Conservation (phyloP, 2,113 vertebrate genomes). For the Chaetodon auriga region DNA sequence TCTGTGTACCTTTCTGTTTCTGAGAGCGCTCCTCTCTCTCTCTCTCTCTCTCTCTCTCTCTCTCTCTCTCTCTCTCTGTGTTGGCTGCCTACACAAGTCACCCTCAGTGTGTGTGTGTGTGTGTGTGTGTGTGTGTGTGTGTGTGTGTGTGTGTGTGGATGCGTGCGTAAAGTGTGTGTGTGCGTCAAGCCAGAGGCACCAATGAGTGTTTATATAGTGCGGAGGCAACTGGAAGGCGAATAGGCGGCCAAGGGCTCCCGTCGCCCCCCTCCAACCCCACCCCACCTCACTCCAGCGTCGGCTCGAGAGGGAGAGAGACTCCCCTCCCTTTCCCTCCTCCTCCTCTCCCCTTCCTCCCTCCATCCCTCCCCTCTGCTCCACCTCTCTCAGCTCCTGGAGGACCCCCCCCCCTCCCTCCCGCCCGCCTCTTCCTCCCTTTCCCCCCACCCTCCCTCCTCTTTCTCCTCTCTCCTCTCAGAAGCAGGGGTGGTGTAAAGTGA, state of each 20-base stretch:
- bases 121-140: conserved; percentile 73
- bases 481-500: conserved; percentile 75
- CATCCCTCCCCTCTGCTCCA: conserved; percentile 59
- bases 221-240: conserved; percentile 84
- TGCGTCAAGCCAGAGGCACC: conserved; percentile 84
- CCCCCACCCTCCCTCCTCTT: not conserved
- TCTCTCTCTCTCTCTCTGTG: conserved; percentile 37
- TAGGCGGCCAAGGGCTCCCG: conserved; percentile 76
- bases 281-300: conserved; percentile 53
- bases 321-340: conserved; percentile 42
- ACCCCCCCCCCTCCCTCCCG: conserved; percentile 22
- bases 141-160: conserved; percentile 61
- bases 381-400: conserved; percentile 70
- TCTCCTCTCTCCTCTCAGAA: conserved; percentile 28
- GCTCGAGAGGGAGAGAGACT: conserved; percentile 55
- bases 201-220: conserved; percentile 94
- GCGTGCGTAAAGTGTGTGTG: conserved; percentile 63
- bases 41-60: conserved; percentile 34
- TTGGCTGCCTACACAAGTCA: conserved; percentile 74
- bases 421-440: not conserved
- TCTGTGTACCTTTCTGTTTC: conserved; percentile 75
- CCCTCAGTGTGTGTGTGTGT: conserved; percentile 84
- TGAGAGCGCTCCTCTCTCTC: conserved; percentile 42
- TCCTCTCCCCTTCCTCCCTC: conserved; percentile 21
- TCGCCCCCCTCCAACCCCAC: conserved; percentile 65